Evolutionary conservation across 2,888 invertebrate genomes (phyloP), one percentile per base, ranked within the genome.

Genomic region (Nudaria mundana): DNA sequence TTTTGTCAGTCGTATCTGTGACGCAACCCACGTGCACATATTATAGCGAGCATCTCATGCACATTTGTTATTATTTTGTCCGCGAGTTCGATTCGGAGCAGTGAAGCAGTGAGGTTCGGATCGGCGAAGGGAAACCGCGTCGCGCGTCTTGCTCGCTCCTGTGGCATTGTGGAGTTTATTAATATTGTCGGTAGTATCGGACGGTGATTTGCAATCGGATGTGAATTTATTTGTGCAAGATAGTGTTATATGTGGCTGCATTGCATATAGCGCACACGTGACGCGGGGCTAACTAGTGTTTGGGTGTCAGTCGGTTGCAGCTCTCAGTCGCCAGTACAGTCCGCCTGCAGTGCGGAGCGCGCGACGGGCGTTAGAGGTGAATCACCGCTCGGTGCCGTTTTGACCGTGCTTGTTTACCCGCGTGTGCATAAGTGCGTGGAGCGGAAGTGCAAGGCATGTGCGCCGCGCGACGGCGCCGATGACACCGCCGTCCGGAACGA

Each of bases 41-140:
- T 66, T 80, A 79, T 77, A 81, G 71, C 75, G 68, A 85, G 80
- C 70, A 86, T 85, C 85, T 85, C 90, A 90, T 90, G 91, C 91
- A 91, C 90, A 91, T 91, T 91, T 92, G 92, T 92, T 92, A 90
- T 92, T 92, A 92, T 92, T 92, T 92, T 92, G 91, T 88, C n/a
- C n/a, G n/a, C n/a, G n/a, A n/a, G n/a, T n/a, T 90, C 87, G 85
- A 84, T 90, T 91, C 90, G 90, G 91, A 91, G 91, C 90, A 91
- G 90, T 89, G 70, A 65, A 74, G 71, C 75, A 72, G 77, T 73
- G 67, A 71, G 69, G 71, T 70, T 81, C 71, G 74, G 70, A 73
- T 71, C 72, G 81, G 75, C 76, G 75, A 71, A 73, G 76, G 72
- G 73, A 74, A 76, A 76, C 76, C 76, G 78, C 71, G 76, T 76